Evolutionary conservation across 2,113 vertebrate genomes (phyloP).

Genomic region (Pedionomus torquatus): DNA sequence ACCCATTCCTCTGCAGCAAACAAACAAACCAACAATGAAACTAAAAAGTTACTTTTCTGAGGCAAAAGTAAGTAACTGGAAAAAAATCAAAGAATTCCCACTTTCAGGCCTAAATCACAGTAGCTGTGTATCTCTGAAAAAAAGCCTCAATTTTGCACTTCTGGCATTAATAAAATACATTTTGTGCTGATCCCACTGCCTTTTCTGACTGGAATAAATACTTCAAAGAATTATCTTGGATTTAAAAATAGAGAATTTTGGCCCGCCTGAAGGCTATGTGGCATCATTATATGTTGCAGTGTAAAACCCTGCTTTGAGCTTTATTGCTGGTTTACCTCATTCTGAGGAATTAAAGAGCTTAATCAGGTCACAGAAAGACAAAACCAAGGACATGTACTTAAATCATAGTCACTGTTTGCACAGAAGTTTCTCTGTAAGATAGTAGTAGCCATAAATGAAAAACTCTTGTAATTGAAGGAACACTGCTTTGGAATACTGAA

Average conservation of each 20-base stretch:
- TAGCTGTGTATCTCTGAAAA: background rate
- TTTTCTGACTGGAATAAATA: background rate
- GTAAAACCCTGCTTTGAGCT: background rate
- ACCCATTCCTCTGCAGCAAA: background rate
- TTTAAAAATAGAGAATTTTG: background rate
- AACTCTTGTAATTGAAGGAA: background rate
- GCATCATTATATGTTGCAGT: background rate
- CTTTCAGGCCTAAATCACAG: background rate
- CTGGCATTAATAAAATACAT: background rate
- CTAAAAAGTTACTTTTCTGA: background rate
- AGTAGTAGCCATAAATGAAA: rapidly evolving
- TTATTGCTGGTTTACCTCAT: background rate
- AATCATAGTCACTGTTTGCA: background rate
- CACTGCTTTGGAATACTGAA: background rate
- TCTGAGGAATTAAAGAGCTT: background rate
- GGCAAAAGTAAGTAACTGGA: background rate
- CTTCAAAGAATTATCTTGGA: background rate
- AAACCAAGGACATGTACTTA: background rate
- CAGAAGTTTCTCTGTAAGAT: background rate
- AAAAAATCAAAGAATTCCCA: background rate
- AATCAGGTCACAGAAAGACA: background rate
- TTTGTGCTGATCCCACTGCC: background rate
- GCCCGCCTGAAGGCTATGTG: background rate
- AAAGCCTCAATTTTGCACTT: background rate
- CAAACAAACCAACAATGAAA: rapidly evolving